phyloP scores from a whole-genome alignment of 2,113 vertebrate species.

The Rhinichthys klamathensis region DNA sequence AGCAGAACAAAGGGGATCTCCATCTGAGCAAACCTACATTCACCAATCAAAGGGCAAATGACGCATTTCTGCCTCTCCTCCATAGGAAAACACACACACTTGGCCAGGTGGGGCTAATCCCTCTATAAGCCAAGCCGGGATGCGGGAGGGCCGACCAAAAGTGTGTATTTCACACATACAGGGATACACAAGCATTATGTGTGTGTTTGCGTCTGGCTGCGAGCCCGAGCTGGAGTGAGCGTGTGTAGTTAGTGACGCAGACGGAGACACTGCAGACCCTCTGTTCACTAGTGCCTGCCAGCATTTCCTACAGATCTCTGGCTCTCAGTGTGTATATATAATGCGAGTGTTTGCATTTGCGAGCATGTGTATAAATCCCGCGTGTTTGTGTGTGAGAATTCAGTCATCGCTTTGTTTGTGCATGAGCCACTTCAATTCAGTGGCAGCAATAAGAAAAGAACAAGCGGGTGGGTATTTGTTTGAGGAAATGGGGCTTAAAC shows the following conservation, averaged over 20 bases:
- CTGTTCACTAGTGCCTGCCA: constrained; percentile 54
- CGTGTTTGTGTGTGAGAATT: background rate
- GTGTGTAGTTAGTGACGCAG: constrained; percentile 54
- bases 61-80: constrained; percentile 54
- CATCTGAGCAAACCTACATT: constrained; percentile 44
- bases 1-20: constrained; percentile 26
- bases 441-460: background rate
- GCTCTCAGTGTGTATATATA: constrained; percentile 10
- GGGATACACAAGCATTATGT: constrained; percentile 30
- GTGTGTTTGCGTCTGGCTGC: constrained; percentile 34
- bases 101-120: constrained; percentile 67
- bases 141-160: constrained; percentile 8
- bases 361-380: background rate
- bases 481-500: background rate
- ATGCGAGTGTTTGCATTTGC: constrained; percentile 30
- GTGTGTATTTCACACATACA: constrained; percentile 50
- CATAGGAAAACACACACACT: constrained; percentile 43
- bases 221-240: constrained; percentile 41
- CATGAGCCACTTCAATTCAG: background rate
- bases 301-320: constrained; percentile 34
- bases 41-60: constrained; percentile 48
- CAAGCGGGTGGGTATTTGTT: background rate
- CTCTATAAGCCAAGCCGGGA: constrained; percentile 56
- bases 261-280: constrained; percentile 52
- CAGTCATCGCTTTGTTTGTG: background rate